Evolutionary conservation across 1,140 invertebrate genomes (phyloP).

Genomic region (Papilio aristodemus): DNA sequence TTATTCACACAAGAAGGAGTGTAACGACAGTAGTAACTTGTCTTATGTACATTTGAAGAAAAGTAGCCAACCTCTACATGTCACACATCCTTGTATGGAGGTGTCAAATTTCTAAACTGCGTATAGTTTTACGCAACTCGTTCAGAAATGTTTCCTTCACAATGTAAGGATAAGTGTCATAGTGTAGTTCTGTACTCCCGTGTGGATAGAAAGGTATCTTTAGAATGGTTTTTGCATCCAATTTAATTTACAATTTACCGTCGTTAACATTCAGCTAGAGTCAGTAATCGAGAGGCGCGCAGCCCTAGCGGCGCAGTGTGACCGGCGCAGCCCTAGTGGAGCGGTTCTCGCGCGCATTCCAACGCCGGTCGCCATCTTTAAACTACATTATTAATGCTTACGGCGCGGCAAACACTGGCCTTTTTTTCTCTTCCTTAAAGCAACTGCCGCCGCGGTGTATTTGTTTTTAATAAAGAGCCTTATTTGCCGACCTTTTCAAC

Average conservation of each 20-base stretch:
- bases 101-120: conserved; percentile 15
- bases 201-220: background rate
- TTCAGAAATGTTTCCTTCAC: background rate
- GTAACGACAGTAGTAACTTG: background rate
- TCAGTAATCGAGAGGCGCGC: conserved; percentile 17
- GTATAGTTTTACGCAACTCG: background rate
- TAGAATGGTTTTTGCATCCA: background rate
- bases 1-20: conserved; percentile 7
- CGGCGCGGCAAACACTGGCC: conserved; percentile 55
- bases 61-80: background rate
- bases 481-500: conserved; percentile 38
- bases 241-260: background rate
- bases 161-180: background rate
- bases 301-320: conserved; percentile 31
- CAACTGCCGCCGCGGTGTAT: conserved; percentile 54
- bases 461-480: conserved; percentile 66
- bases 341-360: conserved; percentile 66
- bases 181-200: background rate
- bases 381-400: conserved; percentile 75
- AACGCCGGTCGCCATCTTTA: conserved; percentile 67
- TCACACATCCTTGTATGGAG: background rate
- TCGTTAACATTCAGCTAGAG: conserved; percentile 6
- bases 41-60: background rate
- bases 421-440: conserved; percentile 55
- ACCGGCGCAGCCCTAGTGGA: conserved; percentile 55